These are phyloP conservation scores for Troglohyphantes excavatus DNA, from an alignment of 2,888 invertebrate species.

Conservation along the genomic window DNA sequence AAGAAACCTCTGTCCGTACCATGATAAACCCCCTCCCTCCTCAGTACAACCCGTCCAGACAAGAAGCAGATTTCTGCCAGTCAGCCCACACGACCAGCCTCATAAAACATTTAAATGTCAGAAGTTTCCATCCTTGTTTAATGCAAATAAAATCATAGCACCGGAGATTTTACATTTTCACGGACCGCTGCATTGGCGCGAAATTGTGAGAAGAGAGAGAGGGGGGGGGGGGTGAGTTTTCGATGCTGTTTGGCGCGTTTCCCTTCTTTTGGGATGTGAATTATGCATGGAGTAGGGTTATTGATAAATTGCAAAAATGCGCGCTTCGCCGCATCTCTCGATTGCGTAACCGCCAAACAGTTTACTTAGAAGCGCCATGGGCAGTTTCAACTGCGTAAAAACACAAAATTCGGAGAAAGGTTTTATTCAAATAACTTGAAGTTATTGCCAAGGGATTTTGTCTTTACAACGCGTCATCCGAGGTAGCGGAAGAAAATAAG, in stretches of 20 bases:
- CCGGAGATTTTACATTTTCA: conserved; percentile 54
- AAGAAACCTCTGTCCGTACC: no score
- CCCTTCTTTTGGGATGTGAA: neutral
- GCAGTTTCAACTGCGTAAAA: no score
- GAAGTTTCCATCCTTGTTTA: conserved; percentile 5
- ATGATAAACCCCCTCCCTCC: no score
- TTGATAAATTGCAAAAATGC: conserved; percentile 38
- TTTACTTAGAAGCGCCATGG: no score
- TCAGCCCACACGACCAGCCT: neutral
- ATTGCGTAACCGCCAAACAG: no score
- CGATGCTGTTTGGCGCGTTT: neutral
- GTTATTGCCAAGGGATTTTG: no score
- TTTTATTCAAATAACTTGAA: no score
- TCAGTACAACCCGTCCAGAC: no score
- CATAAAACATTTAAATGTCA: conserved; percentile 32
- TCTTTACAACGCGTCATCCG: no score
- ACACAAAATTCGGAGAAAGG: no score
- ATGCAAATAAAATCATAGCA: conserved; percentile 19
- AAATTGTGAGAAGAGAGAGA: neutral
- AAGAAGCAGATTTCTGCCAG: no score
- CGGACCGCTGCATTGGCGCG: conserved; percentile 1
- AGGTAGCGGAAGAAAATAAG: no score
- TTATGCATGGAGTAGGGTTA: conserved; percentile 34
- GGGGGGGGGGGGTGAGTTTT: neutral
- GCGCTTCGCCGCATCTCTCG: conserved; percentile 10